Evolutionary conservation across 2,113 vertebrate genomes (phyloP).

Genomic region (Cyanoderma ruficeps): DNA sequence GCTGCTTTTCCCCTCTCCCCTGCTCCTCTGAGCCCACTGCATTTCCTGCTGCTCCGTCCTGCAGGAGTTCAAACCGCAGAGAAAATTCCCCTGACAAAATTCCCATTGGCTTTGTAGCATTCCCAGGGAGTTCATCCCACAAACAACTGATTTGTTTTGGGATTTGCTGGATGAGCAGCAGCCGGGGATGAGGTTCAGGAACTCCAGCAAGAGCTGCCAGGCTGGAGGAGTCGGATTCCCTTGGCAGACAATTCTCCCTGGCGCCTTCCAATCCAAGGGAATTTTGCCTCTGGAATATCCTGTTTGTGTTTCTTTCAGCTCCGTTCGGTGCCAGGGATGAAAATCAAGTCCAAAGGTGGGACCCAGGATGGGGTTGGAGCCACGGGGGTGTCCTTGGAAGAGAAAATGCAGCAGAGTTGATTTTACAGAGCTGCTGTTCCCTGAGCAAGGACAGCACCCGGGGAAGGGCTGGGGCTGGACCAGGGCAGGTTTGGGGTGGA

Average conservation of each 20-base stretch:
- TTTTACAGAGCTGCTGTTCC: neutral
- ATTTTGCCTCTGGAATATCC: neutral
- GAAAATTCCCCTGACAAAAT: neutral
- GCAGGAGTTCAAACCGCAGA: neutral
- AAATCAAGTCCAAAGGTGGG: neutral
- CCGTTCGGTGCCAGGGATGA: neutral
- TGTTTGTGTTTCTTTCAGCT: neutral
- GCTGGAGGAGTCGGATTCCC: neutral
- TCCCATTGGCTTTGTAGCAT: neutral
- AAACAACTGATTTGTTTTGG: neutral
- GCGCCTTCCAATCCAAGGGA: neutral
- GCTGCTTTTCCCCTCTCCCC: neutral
- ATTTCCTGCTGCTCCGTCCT: neutral
- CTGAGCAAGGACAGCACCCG: neutral
- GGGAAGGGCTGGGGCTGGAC: neutral
- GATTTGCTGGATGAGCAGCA: neutral
- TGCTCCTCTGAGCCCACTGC: neutral
- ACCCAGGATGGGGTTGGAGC: neutral
- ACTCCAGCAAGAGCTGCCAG: neutral
- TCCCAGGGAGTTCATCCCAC: neutral
- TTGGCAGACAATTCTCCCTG: neutral
- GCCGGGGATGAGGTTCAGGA: neutral
- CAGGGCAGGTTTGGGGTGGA: neutral
- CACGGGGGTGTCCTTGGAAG: neutral
- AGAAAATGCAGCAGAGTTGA: neutral